phyloP scores from a whole-genome alignment of 2,113 vertebrate genomes.

The Toxotes jaculatrix region DNA sequence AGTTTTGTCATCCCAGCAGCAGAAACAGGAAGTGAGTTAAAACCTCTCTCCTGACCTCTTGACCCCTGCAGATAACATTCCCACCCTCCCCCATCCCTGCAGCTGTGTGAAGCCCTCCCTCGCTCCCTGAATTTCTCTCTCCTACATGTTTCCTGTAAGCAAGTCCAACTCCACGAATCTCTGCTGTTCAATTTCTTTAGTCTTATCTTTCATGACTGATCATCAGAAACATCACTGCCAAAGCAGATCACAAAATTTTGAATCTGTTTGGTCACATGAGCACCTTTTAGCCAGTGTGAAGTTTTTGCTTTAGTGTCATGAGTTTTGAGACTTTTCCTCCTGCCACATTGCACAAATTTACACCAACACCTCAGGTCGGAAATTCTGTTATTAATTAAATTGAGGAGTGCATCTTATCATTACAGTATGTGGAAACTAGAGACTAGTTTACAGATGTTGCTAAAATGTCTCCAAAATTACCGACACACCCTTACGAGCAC shows the following conservation, averaged over 20 bases:
- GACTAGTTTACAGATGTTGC: too few relatives aligned
- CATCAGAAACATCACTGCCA: neutral
- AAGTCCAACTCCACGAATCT: conserved; percentile 19
- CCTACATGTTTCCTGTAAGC: conserved; percentile 47
- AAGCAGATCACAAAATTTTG: neutral
- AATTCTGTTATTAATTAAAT: too few relatives aligned
- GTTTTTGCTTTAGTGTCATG: neutral
- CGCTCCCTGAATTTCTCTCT: conserved; percentile 30
- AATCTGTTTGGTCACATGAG: neutral
- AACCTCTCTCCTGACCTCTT: conserved; percentile 75
- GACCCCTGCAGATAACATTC: conserved; percentile 81
- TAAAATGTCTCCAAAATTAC: too few relatives aligned
- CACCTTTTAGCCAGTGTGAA: neutral
- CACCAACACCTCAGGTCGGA: too few relatives aligned
- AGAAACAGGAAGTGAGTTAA: conserved; percentile 85
- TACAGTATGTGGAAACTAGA: too few relatives aligned
- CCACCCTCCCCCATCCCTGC: conserved; percentile 77
- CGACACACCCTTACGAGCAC: too few relatives aligned
- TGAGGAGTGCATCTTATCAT: too few relatives aligned
- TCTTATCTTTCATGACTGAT: neutral
- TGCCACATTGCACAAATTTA: neutral
- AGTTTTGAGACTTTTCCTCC: too few relatives aligned
- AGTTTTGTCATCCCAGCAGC: conserved; percentile 77
- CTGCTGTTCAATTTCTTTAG: neutral
- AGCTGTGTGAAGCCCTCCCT: conserved; percentile 64